Evolutionary conservation across 2,797 vertebrate genomes (phyloP), one percentile per base, ranked within the genome.

Genomic region (Brotula barbata): DNA sequence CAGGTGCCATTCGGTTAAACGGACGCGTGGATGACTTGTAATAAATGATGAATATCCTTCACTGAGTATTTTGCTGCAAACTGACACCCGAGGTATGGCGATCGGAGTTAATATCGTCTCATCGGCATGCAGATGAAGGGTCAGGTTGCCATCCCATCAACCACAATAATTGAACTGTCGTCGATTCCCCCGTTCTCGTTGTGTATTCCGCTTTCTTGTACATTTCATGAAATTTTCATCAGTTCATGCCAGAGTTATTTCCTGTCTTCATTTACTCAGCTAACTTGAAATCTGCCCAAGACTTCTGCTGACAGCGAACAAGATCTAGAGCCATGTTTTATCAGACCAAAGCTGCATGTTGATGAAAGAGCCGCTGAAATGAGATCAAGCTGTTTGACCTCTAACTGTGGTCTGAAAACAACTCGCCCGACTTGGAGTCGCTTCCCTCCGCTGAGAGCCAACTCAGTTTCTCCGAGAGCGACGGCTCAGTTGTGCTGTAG

Each of bases 151-250:
- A 45, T 77, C 64, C 78, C 73, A 81, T 87, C 80, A 78, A 68
- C 67, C 73, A 76, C 56, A 58, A 76, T 82, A 83, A 84, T 80
- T 75, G 68, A 85, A 72, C 74, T 83, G 77, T 85, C 77, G 42
- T 59, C 52, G n/a, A 11, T 60, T 63, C 50, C 43, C 55, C 22
- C 13, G 17, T 16, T 56, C 47, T 46, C 71, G 45, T 50, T 59
- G 42, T 47, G 53, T 62, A 44, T 60, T 63, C 44, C 55, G 33
- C 28, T n/a, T 56, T 74, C 66, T 51, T 58, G 62, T 69, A 75
- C 70, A 83, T 72, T 85, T 76, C 66, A 79, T 81, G 46, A 80
- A 82, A 85, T 75, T 84, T 79, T 73, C 76, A 84, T 87, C 58
- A 81, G 71, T 57, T 54, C 25, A 15, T 19, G 22, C 36, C 1